A percentile compares a stretch with the other conserved stretches of the same genome.
Conservation (phyloP, 2,113 vertebrate species). For the Pollimyrus isidori region DNA sequence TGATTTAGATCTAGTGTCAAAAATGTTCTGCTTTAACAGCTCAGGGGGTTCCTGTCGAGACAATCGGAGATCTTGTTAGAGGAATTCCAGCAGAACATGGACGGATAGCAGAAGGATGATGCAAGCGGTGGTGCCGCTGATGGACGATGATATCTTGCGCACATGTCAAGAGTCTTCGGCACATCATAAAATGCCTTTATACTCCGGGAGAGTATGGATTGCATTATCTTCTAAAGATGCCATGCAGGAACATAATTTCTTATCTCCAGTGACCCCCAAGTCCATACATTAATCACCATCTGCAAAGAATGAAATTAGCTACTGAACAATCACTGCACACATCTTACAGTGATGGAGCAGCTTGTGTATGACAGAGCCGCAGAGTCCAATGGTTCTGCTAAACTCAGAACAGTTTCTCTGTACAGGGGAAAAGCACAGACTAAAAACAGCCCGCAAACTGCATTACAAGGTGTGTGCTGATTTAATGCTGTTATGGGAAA, state of each 20-base stretch:
- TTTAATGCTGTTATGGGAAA: background rate
- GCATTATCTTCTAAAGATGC: slow-evolving; percentile 54
- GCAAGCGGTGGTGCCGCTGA: slow-evolving; percentile 55
- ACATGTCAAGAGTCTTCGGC: slow-evolving; percentile 41
- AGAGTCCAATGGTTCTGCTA: background rate
- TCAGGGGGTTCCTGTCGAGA: background rate
- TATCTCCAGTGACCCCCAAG: slow-evolving; percentile 57
- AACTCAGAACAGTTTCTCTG: background rate
- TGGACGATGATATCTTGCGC: slow-evolving; percentile 52
- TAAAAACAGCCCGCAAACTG: background rate
- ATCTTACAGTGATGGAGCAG: slow-evolving; percentile 59
- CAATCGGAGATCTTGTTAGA: slow-evolving; percentile 8
- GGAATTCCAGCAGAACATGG: slow-evolving; percentile 26
- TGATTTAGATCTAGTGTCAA: background rate
- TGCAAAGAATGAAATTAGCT: slow-evolving; percentile 59
- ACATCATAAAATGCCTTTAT: slow-evolving; percentile 36
- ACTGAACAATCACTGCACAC: slow-evolving; percentile 50
- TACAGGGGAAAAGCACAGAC: background rate
- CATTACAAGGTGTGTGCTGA: background rate
- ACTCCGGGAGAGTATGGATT: slow-evolving; percentile 60
- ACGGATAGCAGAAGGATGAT: slow-evolving; percentile 39
- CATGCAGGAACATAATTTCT: slow-evolving; percentile 41
- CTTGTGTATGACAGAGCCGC: slow-evolving; percentile 46
- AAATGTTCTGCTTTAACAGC: background rate
- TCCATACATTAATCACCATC: slow-evolving; percentile 60